These are phyloP conservation scores for Ovibos moschatus DNA, from an alignment of 2,113 vertebrate genomes.

Conservation along the genomic window DNA sequence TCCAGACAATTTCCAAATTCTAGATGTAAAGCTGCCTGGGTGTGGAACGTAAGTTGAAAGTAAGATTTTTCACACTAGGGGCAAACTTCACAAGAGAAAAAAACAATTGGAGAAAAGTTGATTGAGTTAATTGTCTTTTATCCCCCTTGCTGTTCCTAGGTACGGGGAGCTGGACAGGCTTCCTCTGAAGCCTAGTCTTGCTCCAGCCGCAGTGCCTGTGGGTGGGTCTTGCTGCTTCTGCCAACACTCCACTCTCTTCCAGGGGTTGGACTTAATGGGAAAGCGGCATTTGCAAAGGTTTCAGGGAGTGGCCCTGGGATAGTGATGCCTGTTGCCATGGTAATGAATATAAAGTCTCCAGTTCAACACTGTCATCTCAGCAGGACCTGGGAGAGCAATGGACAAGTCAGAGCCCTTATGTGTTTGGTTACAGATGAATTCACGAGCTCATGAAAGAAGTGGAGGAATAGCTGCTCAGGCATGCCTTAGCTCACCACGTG, in stretches of 20 bases:
- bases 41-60: background rate
- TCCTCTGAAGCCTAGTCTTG: background rate
- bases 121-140: conserved; percentile 47
- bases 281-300: conserved; percentile 33
- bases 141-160: background rate
- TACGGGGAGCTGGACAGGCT: background rate
- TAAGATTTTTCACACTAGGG: conserved; percentile 32
- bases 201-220: background rate
- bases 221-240: background rate
- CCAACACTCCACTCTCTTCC: background rate
- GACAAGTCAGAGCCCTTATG: conserved; percentile 17
- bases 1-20: background rate
- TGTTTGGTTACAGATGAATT: conserved; percentile 32
- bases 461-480: background rate
- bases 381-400: background rate
- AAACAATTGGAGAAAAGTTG: conserved; percentile 7
- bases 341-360: conserved; percentile 35
- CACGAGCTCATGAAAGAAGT: background rate
- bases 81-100: conserved; percentile 40
- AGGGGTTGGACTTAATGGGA: conserved; percentile 32
- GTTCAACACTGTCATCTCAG: conserved; percentile 45
- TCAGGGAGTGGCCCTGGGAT: conserved; percentile 37
- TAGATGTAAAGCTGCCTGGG: background rate
- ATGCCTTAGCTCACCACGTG: background rate
- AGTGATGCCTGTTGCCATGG: conserved; percentile 56